Evolutionary conservation across 1,140 invertebrate species (phyloP), one percentile per base, ranked within the genome.

Genomic region (Heliconius nattereri): DNA sequence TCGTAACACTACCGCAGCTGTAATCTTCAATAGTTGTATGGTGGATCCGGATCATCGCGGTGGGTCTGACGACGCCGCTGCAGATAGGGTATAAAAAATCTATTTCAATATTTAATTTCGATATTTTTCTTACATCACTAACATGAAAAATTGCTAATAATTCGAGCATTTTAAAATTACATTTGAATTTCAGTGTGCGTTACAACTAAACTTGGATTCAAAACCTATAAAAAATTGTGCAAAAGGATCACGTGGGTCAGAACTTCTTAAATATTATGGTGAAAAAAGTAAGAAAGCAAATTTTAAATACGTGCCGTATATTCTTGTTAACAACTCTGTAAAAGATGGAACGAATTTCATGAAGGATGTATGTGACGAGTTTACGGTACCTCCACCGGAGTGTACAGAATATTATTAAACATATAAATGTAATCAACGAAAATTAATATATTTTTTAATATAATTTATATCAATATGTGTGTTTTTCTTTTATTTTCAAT

Each of bases 221-320:
- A 74, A 75, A 1, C 60, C 86, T n/a, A 91, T 93, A 73, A 90
- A 87, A 78, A 52, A 78, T 26, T 93, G 91, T 72, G 91, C 90
- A 3, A 91, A 89, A 81, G 74, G 85, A 5, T 71, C 83, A 16
- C 85, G 75, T 79, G 91, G 91, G 11, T 73, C 73, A 20, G 40
- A 85, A 60, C 86, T 93, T 23, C 83, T 90, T 1, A 85, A 90
- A 80, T 78, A 89, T 71, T 92, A 91, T 70, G 89, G 90, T 16
- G 84, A 89, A 9, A 85, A 90, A 81, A 91, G 85, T 72, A 84
- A 84, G 23, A 86, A 88, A 79, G 80, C 70, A 16, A 72, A 86
- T 75, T 87, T 84, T 74, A 37, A 79, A 2, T 86, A 85, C 72
- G 88, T 93, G 7, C 91, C 91, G 9, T 91, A 87, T 52, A 76